These are phyloP conservation scores for Nephrotoma appendiculata DNA, from an alignment of 2,888 invertebrate genomes.

Conservation along the genomic window DNA sequence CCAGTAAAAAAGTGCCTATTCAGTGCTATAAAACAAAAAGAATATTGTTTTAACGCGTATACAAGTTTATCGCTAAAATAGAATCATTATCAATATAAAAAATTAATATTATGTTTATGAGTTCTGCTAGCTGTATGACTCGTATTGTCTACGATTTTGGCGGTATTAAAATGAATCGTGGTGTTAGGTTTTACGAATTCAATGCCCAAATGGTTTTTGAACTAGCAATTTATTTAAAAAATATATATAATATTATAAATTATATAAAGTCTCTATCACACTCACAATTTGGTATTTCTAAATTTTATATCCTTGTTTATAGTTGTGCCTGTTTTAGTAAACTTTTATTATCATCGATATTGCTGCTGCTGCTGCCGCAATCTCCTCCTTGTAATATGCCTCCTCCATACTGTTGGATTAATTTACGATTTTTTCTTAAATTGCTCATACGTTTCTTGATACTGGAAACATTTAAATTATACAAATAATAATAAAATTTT, in stretches of 20 bases:
- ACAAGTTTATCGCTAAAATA: neutral
- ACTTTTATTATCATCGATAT: neutral
- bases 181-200: neutral
- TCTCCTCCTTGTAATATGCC: neutral
- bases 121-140: neutral
- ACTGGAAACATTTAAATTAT: constrained; percentile 2
- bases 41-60: neutral
- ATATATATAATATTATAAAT: neutral
- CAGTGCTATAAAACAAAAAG: neutral
- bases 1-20: neutral
- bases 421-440: neutral
- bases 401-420: neutral
- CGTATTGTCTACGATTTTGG: neutral
- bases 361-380: neutral
- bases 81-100: neutral
- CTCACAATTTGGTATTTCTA: neutral
- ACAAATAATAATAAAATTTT: constrained; percentile 12
- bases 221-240: neutral
- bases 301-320: neutral
- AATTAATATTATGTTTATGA: neutral
- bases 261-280: neutral
- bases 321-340: neutral
- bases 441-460: constrained; percentile 2
- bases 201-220: neutral
- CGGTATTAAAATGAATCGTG: neutral